Evolutionary conservation across 2,888 invertebrate species (phyloP).

Genomic region (Tachina lurida): DNA sequence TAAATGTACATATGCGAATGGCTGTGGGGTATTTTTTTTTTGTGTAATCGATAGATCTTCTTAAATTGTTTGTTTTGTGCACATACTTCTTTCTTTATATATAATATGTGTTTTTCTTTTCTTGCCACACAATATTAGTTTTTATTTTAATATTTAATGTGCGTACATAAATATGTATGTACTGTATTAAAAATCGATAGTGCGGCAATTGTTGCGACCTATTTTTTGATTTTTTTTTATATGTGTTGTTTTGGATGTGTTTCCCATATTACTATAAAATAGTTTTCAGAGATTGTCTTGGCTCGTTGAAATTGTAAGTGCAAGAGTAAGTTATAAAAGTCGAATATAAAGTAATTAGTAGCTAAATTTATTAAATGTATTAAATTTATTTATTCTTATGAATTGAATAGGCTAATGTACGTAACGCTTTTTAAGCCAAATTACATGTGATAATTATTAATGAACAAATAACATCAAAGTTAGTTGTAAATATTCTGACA

Average conservation of each 20-base stretch:
- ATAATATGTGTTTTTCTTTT: conserved; percentile 41
- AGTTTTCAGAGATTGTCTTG: conserved; percentile 60
- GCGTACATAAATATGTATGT: too few species aligned
- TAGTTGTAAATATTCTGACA: too few species aligned
- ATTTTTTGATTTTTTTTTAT: conserved; percentile 51
- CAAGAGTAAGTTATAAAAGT: neutral
- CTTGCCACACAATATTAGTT: conserved; percentile 36
- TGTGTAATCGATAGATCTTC: conserved; percentile 40
- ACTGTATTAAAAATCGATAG: conserved; percentile 69
- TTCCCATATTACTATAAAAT: conserved; percentile 38
- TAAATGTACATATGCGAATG: neutral
- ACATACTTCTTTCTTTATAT: conserved; percentile 1
- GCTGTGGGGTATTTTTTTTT: neutral
- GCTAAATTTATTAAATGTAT: too few species aligned
- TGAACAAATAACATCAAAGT: too few species aligned
- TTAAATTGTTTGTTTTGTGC: conserved; percentile 35
- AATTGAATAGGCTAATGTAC: too few species aligned
- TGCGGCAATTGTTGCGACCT: conserved; percentile 71
- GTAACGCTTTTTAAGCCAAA: too few species aligned
- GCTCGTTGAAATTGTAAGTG: conserved; percentile 51
- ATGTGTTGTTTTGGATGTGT: conserved; percentile 11
- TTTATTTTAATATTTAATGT: conserved; percentile 22
- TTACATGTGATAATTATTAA: too few species aligned
- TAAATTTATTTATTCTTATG: too few species aligned
- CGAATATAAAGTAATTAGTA: neutral